Evolutionary conservation across 2,797 vertebrate genomes (phyloP), one percentile per base, ranked within the genome.

Genomic region (Neostethus bicornis): DNA sequence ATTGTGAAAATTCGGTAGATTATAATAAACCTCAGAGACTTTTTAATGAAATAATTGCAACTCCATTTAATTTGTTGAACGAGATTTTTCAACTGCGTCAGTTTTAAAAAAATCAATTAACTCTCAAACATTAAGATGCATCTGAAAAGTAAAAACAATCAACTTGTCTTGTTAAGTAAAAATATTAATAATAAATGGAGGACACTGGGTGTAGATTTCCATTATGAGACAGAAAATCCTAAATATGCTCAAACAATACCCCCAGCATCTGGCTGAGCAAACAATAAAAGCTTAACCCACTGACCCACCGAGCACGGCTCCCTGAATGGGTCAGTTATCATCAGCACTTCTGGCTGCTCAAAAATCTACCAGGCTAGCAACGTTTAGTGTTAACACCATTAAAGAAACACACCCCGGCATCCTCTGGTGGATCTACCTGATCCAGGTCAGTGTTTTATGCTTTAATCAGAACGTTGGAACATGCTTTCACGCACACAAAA

Each of bases 361-460:
- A 61, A 41, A 59, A 6, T 5, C 28, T 37, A 44, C 41, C 46
- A 35, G 16, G 23, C 43, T 42, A 1, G 45, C 35, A 32, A 21
- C 23, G 17, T 41, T 24, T 12, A 46, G 17, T 32, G n/a, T 52
- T 41, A 48, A 41, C 61, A 16, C 21, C 39, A 45, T 25, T 26
- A 55, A 38, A 24, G 56, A 56, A 23, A 19, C 5, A 5, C 48
- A 51, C 38, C 69, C 34, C 9, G 0, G 19, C 32, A 49, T 46
- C 28, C 28, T 28, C 61, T 14, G 2, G 56, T 5, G 25, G 37
- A 19, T 43, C 42, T 17, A 49, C 41, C 43, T 48, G 49, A 81
- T 75, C 5, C 71, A 69, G 77, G 70, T 81, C 73, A 71, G 66
- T 37, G 64, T 74, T 61, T 51, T 56, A 71, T 52, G 67, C 7